phyloP scores from a whole-genome alignment of 2,888 invertebrate genomes.

The Isotomurus palustris region DNA sequence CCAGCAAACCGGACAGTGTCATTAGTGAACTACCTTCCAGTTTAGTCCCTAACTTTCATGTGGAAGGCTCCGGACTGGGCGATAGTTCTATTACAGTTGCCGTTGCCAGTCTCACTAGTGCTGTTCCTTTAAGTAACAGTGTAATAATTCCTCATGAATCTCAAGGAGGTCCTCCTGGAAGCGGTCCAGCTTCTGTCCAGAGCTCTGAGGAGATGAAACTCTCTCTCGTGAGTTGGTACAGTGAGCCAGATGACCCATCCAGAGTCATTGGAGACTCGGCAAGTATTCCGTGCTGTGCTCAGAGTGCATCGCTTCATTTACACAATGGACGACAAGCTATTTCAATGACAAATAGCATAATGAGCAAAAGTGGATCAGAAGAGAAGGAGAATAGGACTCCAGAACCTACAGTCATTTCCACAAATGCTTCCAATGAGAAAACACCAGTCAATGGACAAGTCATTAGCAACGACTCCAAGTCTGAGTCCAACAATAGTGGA shows the following conservation, averaged over 20 bases:
- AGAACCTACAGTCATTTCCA: conserved; percentile 10
- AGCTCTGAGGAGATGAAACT: conserved; percentile 45
- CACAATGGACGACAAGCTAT: conserved; percentile 19
- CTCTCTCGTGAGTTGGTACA: conserved; percentile 45
- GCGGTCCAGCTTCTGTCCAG: conserved; percentile 36
- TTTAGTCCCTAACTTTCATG: conserved; percentile 43
- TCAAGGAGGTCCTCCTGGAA: conserved; percentile 10
- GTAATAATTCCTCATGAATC: conserved; percentile 13
- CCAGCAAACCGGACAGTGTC: neutral
- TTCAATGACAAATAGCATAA: conserved; percentile 16
- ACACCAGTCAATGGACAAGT: neutral
- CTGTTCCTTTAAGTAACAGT: conserved; percentile 15
- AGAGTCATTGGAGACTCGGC: conserved; percentile 26
- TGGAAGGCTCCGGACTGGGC: conserved; percentile 41
- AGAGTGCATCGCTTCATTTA: neutral
- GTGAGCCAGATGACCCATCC: conserved; percentile 40
- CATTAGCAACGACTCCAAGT: neutral
- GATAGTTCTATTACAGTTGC: conserved; percentile 44
- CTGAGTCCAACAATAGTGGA: conserved; percentile 3
- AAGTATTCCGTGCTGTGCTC: neutral
- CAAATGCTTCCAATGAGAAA: neutral
- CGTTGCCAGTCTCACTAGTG: conserved; percentile 26
- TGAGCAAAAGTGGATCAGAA: conserved; percentile 31
- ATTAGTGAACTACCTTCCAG: too few relatives aligned
- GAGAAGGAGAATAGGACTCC: conserved; percentile 46